Evolutionary conservation across 1,140 invertebrate species (phyloP).

Genomic region (Brachionus koreanus): DNA sequence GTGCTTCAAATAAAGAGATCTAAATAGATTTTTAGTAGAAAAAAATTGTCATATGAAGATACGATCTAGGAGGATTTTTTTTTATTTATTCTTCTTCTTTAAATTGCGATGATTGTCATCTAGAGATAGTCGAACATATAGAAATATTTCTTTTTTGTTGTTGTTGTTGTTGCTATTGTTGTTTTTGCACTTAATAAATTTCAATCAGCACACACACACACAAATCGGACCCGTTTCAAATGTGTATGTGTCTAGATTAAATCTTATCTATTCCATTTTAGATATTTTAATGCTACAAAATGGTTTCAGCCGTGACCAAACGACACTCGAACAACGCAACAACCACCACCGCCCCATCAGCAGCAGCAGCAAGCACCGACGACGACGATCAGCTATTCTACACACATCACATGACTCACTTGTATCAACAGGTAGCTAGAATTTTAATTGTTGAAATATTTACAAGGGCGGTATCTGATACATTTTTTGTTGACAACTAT

Average conservation of each 20-base stretch:
- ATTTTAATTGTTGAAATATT: background rate
- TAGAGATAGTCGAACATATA: background rate
- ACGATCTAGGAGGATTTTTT: constrained; percentile 1
- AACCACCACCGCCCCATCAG: background rate
- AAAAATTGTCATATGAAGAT: constrained; percentile 3
- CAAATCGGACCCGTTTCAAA: background rate
- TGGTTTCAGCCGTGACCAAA: constrained; percentile 19
- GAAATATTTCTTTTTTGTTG: background rate
- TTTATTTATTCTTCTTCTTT: background rate
- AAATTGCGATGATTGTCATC: constrained; percentile 9
- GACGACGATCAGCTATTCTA: constrained; percentile 13
- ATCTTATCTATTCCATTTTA: background rate
- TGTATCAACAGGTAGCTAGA: constrained; percentile 21
- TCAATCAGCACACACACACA: too few species aligned
- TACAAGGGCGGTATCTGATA: background rate
- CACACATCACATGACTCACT: constrained; percentile 1
- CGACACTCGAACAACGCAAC: background rate
- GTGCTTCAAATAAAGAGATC: background rate
- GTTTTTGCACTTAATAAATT: too few species aligned
- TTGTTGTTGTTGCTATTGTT: background rate
- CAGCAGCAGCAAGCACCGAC: background rate
- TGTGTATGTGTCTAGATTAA: background rate
- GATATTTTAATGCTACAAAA: background rate
- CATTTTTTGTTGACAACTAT: background rate
- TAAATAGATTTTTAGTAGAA: background rate